A percentile compares a stretch with the other conserved stretches of the same genome.
These are phyloP conservation scores for Crambe crambe DNA, from an alignment of 37 sponge, comb jelly and placozoan genomes.

Conservation along the genomic window DNA sequence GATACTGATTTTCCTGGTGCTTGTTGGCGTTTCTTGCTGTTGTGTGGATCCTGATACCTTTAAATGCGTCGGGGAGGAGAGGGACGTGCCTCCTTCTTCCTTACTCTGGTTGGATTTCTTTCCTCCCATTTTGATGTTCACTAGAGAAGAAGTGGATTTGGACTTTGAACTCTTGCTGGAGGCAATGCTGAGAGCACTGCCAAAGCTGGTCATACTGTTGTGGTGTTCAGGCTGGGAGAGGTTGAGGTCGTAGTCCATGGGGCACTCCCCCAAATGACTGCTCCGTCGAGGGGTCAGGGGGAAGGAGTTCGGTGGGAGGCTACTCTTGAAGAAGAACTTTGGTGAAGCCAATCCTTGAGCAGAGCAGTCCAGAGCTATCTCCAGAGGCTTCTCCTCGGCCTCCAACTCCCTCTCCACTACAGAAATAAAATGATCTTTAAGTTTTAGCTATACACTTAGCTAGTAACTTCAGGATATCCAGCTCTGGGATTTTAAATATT, in stretches of 20 bases:
- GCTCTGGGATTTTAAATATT: too few relatives aligned
- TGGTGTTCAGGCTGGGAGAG: conserved; percentile 9
- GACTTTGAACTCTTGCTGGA: conserved; percentile 15
- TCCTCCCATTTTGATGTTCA: neutral
- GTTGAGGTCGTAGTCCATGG: neutral
- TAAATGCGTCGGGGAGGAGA: neutral
- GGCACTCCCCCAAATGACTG: neutral
- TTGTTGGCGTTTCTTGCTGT: neutral
- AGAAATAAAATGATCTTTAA: neutral
- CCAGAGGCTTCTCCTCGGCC: conserved; percentile 51
- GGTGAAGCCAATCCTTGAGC: conserved; percentile 36
- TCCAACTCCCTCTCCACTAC: conserved; percentile 66
- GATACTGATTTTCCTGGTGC: neutral
- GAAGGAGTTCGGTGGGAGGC: neutral
- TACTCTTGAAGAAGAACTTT: conserved; percentile 41
- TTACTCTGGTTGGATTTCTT: conserved; percentile 9
- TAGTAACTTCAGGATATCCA: too few relatives aligned
- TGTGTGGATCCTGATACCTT: neutral
- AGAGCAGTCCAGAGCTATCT: conserved; percentile 63
- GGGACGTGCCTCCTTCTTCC: neutral
- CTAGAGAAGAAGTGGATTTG: conserved; percentile 25
- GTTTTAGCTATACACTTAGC: too few relatives aligned
- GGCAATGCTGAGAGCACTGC: conserved; percentile 15
- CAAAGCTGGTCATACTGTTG: conserved; percentile 12
- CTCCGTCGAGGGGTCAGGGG: neutral